Conservation (phyloP, 2,888 invertebrate genomes). For the Thereva unica region DNA sequence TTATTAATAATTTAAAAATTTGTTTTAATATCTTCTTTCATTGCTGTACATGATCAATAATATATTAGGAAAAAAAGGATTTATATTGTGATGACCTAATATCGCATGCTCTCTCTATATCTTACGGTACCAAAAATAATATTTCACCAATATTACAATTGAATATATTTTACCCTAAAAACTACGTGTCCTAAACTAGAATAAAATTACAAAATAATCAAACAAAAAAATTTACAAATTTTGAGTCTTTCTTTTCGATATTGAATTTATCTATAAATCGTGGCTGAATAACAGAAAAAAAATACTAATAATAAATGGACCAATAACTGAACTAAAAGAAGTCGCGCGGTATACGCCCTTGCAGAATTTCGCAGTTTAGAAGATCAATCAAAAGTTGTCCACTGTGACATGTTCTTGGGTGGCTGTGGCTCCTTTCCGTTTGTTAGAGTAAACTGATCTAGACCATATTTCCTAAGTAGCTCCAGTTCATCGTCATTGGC, state of each 20-base stretch:
- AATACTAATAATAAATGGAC: no score
- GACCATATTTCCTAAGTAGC: conserved; percentile 55
- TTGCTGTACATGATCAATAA: no score
- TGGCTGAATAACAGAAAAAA: background rate
- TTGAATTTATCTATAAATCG: background rate
- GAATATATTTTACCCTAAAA: background rate
- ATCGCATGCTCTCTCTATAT: no score
- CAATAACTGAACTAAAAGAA: no score
- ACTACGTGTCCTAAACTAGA: background rate
- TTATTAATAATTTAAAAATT: no score
- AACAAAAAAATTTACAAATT: conserved; percentile 16
- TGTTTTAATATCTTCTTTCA: no score
- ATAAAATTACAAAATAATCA: conserved; percentile 7
- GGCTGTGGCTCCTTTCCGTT: conserved; percentile 26
- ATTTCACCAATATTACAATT: no score
- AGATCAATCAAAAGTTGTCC: conserved; percentile 55
- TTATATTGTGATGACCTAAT: no score
- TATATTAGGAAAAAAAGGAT: no score
- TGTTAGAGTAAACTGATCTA: conserved; percentile 56
- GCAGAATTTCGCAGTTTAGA: no score
- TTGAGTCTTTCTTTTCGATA: conserved; percentile 7
- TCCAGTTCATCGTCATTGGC: conserved; percentile 56
- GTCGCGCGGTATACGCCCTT: no score
- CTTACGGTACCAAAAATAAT: no score
- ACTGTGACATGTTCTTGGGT: conserved; percentile 44